Conservation (phyloP, 2,113 vertebrate species). For the Ranitomeya variabilis region DNA sequence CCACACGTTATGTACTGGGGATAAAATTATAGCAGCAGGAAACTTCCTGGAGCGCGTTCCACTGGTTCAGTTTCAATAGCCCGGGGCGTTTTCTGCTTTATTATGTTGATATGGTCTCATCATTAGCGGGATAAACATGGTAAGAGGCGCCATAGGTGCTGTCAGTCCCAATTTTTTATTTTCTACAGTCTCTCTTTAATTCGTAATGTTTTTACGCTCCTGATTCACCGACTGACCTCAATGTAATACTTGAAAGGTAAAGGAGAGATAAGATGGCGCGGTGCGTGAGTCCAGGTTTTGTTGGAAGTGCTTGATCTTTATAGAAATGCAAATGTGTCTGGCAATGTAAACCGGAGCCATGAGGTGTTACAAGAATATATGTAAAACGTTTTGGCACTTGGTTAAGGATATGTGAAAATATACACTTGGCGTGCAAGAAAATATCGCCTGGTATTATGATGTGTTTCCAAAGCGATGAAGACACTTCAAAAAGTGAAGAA, state of each 20-base stretch:
- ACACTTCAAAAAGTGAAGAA: neutral
- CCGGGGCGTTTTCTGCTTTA: neutral
- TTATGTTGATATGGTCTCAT: neutral
- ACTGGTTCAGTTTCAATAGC: neutral
- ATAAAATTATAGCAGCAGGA: neutral
- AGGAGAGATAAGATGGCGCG: neutral
- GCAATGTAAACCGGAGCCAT: neutral
- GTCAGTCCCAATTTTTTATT: neutral
- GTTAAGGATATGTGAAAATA: neutral
- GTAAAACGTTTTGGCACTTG: conserved; percentile 8
- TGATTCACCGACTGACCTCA: neutral
- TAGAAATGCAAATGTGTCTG: conserved; percentile 23
- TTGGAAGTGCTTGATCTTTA: conserved; percentile 35
- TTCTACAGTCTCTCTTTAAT: neutral
- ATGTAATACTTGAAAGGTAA: conserved; percentile 18
- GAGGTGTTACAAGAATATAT: conserved; percentile 24
- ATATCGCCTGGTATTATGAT: neutral
- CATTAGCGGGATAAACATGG: conserved; percentile 19
- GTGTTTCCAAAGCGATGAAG: neutral
- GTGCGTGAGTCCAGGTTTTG: neutral
- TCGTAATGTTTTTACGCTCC: neutral
- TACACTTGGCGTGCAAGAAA: neutral
- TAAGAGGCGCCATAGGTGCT: neutral
- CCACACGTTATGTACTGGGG: neutral
- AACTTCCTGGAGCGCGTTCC: neutral